phyloP scores from a whole-genome alignment of 2,888 invertebrate genomes.

The Pheosia tremula region DNA sequence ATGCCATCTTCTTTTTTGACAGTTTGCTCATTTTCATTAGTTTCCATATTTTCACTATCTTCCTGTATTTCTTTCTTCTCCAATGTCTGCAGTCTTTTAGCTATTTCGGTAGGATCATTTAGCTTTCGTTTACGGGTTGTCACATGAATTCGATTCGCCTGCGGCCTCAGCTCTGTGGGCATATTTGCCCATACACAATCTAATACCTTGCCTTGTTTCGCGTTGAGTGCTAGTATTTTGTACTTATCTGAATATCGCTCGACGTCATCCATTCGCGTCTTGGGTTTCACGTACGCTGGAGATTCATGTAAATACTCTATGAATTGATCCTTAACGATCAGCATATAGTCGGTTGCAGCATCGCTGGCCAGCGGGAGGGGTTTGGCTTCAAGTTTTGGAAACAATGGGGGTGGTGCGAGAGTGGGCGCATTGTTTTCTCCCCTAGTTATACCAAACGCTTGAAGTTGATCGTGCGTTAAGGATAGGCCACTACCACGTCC shows the following conservation, averaged over 20 bases:
- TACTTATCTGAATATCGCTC: slow-evolving; percentile 86
- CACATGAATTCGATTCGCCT: slow-evolving; percentile 64
- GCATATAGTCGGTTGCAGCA: slow-evolving; percentile 87
- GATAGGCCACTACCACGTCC: slow-evolving; percentile 80
- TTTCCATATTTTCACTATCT: slow-evolving; percentile 73
- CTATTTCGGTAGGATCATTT: slow-evolving; percentile 66
- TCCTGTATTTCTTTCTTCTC: slow-evolving; percentile 87
- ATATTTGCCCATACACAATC: slow-evolving; percentile 86
- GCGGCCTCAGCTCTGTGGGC: slow-evolving; percentile 86
- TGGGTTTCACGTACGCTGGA: slow-evolving; percentile 83
- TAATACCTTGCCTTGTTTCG: slow-evolving; percentile 72
- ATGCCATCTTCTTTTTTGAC: slow-evolving; percentile 81
- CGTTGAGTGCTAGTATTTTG: slow-evolving; percentile 75
- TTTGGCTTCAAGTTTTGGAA: slow-evolving; percentile 84
- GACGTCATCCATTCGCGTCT: slow-evolving; percentile 75
- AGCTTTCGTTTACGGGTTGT: slow-evolving; percentile 66
- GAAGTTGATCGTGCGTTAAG: slow-evolving; percentile 84
- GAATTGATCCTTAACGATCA: slow-evolving; percentile 89
- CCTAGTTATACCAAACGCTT: slow-evolving; percentile 80
- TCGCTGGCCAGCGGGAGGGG: slow-evolving; percentile 81
- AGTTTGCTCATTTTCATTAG: slow-evolving; percentile 67
- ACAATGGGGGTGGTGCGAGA: slow-evolving; percentile 84
- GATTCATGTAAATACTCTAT: slow-evolving; percentile 89
- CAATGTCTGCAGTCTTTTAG: slow-evolving; percentile 85
- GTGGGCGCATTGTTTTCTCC: slow-evolving; percentile 82